phyloP scores from a whole-genome alignment of 2,797 vertebrate species.

The Gobionotothen gibberifrons region DNA sequence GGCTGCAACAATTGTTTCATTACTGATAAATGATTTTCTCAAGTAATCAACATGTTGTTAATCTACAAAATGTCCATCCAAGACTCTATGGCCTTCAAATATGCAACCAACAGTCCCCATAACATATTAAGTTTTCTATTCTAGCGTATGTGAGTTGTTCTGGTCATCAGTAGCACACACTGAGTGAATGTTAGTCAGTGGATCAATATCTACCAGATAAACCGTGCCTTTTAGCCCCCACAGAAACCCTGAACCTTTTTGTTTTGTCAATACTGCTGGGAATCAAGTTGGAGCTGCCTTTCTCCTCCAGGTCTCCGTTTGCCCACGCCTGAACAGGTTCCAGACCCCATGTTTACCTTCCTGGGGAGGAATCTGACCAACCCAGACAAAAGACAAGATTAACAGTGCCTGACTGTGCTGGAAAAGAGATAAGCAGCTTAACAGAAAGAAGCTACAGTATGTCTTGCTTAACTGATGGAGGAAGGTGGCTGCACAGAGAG shows the following conservation, averaged over 20 bases:
- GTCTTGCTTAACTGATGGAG: conserved; percentile 71
- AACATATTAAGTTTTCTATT: background rate
- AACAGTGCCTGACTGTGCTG: conserved; percentile 76
- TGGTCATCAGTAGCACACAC: background rate
- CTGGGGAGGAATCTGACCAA: conserved; percentile 70
- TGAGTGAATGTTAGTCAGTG: background rate
- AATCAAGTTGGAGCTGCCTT: conserved; percentile 44
- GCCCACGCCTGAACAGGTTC: conserved; percentile 69
- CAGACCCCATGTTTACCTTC: conserved; percentile 71
- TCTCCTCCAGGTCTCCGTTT: conserved; percentile 45
- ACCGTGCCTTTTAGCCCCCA: conserved; percentile 8
- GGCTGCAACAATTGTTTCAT: background rate
- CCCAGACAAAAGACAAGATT: conserved; percentile 80
- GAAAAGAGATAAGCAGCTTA: conserved; percentile 81
- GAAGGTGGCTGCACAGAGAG: conserved; percentile 44
- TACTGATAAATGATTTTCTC: background rate
- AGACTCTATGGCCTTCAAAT: background rate
- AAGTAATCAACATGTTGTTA: background rate
- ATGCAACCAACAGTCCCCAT: background rate
- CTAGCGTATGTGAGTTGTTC: background rate
- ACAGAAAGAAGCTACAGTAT: conserved; percentile 77
- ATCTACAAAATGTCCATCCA: background rate
- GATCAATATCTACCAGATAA: conserved; percentile 12
- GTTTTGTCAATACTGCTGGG: conserved; percentile 57
- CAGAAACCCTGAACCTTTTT: conserved; percentile 26